Evolutionary conservation across 2,113 vertebrate genomes (phyloP).

Genomic region (Nibea coibor): DNA sequence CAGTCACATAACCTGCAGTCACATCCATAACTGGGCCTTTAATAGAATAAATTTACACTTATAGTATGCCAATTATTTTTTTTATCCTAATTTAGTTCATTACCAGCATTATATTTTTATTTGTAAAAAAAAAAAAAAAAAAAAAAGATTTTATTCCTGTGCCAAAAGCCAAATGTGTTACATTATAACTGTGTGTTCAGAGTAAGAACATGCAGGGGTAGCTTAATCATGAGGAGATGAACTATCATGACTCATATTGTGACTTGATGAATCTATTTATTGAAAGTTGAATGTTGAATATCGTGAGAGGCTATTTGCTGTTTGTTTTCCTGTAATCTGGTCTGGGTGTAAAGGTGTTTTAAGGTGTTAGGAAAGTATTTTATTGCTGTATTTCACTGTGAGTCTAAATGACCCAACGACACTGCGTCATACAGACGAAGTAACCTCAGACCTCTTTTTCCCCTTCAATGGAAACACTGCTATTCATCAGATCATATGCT

Average conservation of each 20-base stretch:
- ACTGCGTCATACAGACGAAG: slow-evolving; percentile 1
- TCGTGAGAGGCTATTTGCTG: slow-evolving; percentile 26
- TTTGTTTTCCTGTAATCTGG: slow-evolving; percentile 17
- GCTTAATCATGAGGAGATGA: slow-evolving; percentile 15
- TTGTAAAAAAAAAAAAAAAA: slow-evolving; percentile 36
- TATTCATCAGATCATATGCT: slow-evolving; percentile 1
- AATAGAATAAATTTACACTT: slow-evolving; percentile 27
- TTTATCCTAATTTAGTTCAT: slow-evolving; percentile 57
- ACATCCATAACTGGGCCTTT: slow-evolving; percentile 54
- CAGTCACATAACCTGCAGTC: slow-evolving; percentile 42
- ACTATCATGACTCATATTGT: slow-evolving; percentile 23
- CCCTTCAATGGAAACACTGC: not conserved
- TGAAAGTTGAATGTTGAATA: slow-evolving; percentile 52
- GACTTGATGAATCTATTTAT: slow-evolving; percentile 52
- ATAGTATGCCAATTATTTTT: slow-evolving; percentile 68
- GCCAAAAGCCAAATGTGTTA: slow-evolving; percentile 51
- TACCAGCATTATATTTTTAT: slow-evolving; percentile 31
- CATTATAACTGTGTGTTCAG: slow-evolving; percentile 29
- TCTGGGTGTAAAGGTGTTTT: slow-evolving; percentile 25
- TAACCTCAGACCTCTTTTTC: not conserved
- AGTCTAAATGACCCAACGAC: slow-evolving; percentile 21
- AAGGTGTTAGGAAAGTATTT: slow-evolving; percentile 11
- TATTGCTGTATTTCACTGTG: slow-evolving; percentile 60
- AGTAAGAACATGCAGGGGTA: slow-evolving; percentile 20
- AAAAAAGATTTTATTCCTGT: slow-evolving; percentile 57